Base-by-base conservation (phyloP, 1,140 invertebrate species). In the Drosophila baimaii region DNA sequence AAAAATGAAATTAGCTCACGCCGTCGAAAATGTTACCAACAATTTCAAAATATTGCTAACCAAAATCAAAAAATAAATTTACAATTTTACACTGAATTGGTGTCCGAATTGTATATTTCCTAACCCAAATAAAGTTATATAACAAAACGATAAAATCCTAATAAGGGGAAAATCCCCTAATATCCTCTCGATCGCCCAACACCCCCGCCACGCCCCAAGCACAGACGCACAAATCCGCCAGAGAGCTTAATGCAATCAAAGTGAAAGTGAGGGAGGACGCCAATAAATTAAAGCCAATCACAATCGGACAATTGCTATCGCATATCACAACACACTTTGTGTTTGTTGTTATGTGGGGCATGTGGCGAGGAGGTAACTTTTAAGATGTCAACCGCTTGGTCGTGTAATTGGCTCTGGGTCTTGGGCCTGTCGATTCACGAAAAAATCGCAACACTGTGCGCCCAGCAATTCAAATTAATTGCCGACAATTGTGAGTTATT, bases 401-500 rank as follows among this genome's bases (percentile, higher is more conserved):
- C 63, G 81, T 79, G 76, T 86, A 86, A 86, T 86, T 86, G 83
- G 66, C 71, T 79, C 17, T 56, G 76, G 66, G 51, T 62, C 73
- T 57, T 71, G 75, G 46, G 63, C 27, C 51, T 65, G 64, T 78
- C 79, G 75, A 81, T 65, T 80, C 63, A 54, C 72, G 35, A 71
- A 88, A 52, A 88, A 88, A 89, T 88, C 84, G 47, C 69, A 77
- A 78, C 77, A 69, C 65, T 74, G 68, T 57, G 63, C 51, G 64
- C 68, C 51, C 80, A 90, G 73, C 71, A 90, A 90, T 90, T 90
- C 77, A 88, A 90, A 90, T 90, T 90, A 90, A 90, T 90, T 90
- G 88, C 55, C 57, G 65, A 69, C 83, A 90, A 88, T 90, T 90
- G 77, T 69, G 68, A 64, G 71, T 79, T 88, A 69, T 72, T 79